Evolutionary conservation across 2,888 invertebrate genomes (phyloP).

Genomic region (Drosophila pullipes): DNA sequence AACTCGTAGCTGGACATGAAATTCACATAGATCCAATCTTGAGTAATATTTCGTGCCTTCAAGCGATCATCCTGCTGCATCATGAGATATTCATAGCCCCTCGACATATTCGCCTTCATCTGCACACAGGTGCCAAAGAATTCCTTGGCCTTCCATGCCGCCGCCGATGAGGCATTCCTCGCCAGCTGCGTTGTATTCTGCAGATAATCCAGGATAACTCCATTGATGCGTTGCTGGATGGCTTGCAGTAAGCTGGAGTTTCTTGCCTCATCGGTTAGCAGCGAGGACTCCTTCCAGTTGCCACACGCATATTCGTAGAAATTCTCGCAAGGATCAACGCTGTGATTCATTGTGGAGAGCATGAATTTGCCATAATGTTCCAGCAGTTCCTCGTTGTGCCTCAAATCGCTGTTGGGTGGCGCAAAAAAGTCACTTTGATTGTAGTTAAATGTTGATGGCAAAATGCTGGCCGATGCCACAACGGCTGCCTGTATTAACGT

Average conservation of each 20-base stretch:
- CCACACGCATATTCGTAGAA: constrained; percentile 83
- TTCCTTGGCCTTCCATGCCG: constrained; percentile 76
- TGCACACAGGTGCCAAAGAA: constrained; percentile 75
- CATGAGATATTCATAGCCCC: constrained; percentile 60
- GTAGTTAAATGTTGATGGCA: constrained; percentile 1
- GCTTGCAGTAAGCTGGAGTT: constrained; percentile 75
- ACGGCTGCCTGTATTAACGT: constrained; percentile 41
- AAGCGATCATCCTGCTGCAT: constrained; percentile 54
- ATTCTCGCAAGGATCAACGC: constrained; percentile 82
- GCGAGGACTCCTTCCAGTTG: constrained; percentile 71
- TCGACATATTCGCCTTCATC: constrained; percentile 64
- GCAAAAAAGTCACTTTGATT: constrained; percentile 59
- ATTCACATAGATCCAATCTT: constrained; percentile 80
- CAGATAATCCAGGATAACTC: constrained; percentile 64
- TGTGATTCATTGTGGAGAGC: constrained; percentile 76
- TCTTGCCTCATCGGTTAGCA: constrained; percentile 60
- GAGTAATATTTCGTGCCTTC: constrained; percentile 38
- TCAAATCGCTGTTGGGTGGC: constrained; percentile 50
- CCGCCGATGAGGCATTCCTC: constrained; percentile 40
- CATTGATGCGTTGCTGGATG: constrained; percentile 75
- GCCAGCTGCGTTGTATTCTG: constrained; percentile 64
- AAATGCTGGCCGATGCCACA: background rate
- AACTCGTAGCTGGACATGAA: constrained; percentile 76
- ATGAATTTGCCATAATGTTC: constrained; percentile 75
- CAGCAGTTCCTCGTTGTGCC: constrained; percentile 76